Base-by-base conservation (phyloP, 2,113 vertebrate species). In the Corapipo altera region DNA sequence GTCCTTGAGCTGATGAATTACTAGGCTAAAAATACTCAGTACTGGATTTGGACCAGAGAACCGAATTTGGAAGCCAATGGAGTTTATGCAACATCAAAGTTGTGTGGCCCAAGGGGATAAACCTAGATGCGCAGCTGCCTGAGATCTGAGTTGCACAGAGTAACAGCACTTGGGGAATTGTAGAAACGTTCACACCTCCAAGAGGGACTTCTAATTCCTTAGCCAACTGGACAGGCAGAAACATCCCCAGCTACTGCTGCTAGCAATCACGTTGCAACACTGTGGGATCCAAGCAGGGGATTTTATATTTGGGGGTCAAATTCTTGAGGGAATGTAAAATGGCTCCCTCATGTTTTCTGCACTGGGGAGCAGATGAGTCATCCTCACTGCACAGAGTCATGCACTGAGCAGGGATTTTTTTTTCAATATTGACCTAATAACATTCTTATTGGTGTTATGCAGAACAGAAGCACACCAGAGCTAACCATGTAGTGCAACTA, bases 261-360 rank as follows among this genome's bases (percentile, higher is more conserved):
- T 65, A 32, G 41, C 41, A 32, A n/a, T 81, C 4, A 2, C 48
- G 41, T 65, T 3, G 0, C 1, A 1, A 19, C 22, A 11, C 14
- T 4, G 15, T 27, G 54, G n/a, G 28, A 54, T 65, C 76, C 37
- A 58, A 87, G 52, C 27, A 57, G 52, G 19, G 51, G 19, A 61
- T 41, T 55, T 87, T 61, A 44, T 7, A 19, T 48, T 55, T 62
- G 26, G n/a, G n/a, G 21, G 11, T 78, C 49, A 75, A 49, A 69
- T 61, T 61, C 61, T 43, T 52, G 41, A 89, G 22, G 19, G 41
- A 37, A 43, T 64, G 30, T 73, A 22, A 75, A 78, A 41, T 1
- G 7, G 11, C 4, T 28, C 58, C 73, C n/a, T 91, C 17, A 4
- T 23, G 6, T 51, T 73, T 69, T 88, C 61, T 79, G 70, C 32